Evolutionary conservation across 2,113 vertebrate genomes (phyloP), one percentile per base, ranked within the genome.

Genomic region (Cavia porcellus): DNA sequence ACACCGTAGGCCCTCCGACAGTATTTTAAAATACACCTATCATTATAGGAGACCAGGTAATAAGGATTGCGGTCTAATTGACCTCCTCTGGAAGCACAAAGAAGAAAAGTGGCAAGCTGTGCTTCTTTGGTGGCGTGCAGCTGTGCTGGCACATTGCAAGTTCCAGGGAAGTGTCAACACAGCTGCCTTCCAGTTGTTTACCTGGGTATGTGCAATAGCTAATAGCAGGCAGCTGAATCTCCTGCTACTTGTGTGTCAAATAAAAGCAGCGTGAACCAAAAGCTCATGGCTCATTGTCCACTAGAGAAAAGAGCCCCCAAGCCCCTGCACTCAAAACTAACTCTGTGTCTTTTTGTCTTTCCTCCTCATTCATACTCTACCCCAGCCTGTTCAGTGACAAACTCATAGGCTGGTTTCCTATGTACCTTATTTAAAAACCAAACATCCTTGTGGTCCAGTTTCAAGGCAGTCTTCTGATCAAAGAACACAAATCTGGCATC

Each of bases 381-480:
- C 50, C 50, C 50, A 52, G 50, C 28, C 20, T 8, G 59, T 17
- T 11, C 32, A n/a, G 32, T 17, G 32, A 68, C 66, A 68, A 35
- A 68, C 14, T 35, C 15, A 15, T 68, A 68, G 66, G 32, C 66
- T 68, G 66, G 9, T 35, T 68, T 68, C 32, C 32, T n/a, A 28
- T 5, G 13, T 68, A 68, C 12, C 38, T 25, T 82, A 52, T 77
- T 70, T 75, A 86, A 81, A 85, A 81, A 79, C 42, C 68, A 59
- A 38, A 74, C 32, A 57, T 64, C 15, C 20, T 62, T 14, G 3
- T 35, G 17, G 32, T 35, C 22, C 20, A 55, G 19, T 61, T 89
- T 74, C 35, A 74, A 92, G 92, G 32, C 35, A 62, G 20, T 59
- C 81, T 83, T 52, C 89, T 25, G 61, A 35, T 85, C 45, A 96